Evolutionary conservation across 2,113 vertebrate genomes (phyloP).

Genomic region (Malurus elegans): DNA sequence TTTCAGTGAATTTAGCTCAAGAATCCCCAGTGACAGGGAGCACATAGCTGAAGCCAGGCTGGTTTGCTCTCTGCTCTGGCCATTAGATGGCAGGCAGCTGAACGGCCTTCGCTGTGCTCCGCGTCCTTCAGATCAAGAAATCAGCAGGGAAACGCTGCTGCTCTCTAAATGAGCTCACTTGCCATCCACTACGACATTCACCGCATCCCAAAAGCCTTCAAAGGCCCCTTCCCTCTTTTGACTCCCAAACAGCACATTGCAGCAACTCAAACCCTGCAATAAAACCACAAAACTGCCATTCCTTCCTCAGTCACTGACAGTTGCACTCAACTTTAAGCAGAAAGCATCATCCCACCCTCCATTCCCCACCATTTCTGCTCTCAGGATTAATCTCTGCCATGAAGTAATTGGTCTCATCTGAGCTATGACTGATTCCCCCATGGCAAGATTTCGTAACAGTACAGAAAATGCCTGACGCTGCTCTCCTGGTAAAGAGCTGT

Average conservation of each 20-base stretch:
- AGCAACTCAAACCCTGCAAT: not conserved
- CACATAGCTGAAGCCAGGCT: not conserved
- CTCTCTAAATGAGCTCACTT: not conserved
- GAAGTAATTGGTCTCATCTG: slow-evolving; percentile 41
- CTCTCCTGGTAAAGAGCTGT: not conserved
- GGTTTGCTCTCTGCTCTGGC: not conserved
- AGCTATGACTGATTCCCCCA: slow-evolving; percentile 11
- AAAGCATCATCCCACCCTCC: not conserved
- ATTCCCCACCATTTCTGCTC: not conserved
- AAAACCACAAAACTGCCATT: not conserved
- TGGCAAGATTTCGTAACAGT: not conserved
- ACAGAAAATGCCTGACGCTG: not conserved
- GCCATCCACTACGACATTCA: not conserved
- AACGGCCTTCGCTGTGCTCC: not conserved
- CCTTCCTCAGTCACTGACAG: not conserved
- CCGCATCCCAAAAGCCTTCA: not conserved
- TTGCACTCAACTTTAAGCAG: not conserved
- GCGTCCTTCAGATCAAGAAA: not conserved
- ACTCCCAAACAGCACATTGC: not conserved
- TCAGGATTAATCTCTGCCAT: not conserved
- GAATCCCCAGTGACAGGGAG: not conserved
- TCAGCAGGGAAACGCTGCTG: not conserved
- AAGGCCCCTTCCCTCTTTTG: not conserved
- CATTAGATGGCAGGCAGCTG: slow-evolving; percentile 57
- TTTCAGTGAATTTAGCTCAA: not conserved